phyloP scores from a whole-genome alignment of 2,888 invertebrate species.

The Meteorus cinctellus region DNA sequence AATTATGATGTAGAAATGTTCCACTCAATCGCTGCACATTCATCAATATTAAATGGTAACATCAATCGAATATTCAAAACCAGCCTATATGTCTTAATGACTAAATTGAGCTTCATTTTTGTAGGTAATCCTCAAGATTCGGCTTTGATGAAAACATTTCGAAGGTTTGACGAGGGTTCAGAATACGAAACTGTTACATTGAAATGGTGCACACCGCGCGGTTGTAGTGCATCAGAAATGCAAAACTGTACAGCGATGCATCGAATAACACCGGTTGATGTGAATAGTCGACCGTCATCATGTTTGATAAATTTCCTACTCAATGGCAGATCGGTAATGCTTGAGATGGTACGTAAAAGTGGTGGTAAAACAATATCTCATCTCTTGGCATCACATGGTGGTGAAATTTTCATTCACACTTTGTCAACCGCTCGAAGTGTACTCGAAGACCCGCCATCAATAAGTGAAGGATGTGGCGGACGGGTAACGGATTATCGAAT shows the following conservation, averaged over 20 bases:
- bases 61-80: background rate
- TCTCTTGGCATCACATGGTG: slow-evolving; percentile 93
- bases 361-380: slow-evolving; percentile 94
- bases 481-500: slow-evolving; percentile 93
- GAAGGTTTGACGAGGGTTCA: slow-evolving; percentile 78
- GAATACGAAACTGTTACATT: slow-evolving; percentile 90
- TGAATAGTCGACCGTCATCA: slow-evolving; percentile 96
- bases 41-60: slow-evolving; percentile 81
- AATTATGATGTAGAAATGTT: slow-evolving; percentile 99
- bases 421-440: slow-evolving; percentile 89
- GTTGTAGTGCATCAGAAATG: slow-evolving; percentile 85
- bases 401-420: slow-evolving; percentile 96
- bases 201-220: slow-evolving; percentile 98
- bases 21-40: slow-evolving; percentile 90
- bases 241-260: slow-evolving; percentile 90
- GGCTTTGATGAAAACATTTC: slow-evolving; percentile 79
- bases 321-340: slow-evolving; percentile 92
- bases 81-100: background rate
- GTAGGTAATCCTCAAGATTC: slow-evolving; percentile 77
- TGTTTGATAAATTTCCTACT: slow-evolving; percentile 98
- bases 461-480: slow-evolving; percentile 95
- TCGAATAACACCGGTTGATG: slow-evolving; percentile 95
- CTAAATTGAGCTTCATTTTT: slow-evolving; percentile 32
- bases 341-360: slow-evolving; percentile 91
- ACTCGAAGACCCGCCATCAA: slow-evolving; percentile 95